Percentiles rank a stretch among this genome's conserved stretches.
phyloP scores from a whole-genome alignment of 1,140 invertebrate genomes.

The Formica exsecta region DNA sequence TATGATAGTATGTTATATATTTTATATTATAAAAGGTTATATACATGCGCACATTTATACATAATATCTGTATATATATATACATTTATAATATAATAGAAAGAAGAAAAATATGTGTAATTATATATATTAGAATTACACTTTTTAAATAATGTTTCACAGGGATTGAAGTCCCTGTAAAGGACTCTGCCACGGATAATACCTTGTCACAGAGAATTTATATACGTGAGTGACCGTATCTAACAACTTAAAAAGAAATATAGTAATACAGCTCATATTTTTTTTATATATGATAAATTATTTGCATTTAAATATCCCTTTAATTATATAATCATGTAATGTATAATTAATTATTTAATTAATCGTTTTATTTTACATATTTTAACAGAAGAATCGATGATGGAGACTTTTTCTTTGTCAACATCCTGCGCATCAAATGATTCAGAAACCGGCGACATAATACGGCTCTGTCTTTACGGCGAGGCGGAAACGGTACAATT shows the following conservation, averaged over 20 bases:
- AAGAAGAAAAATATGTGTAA: too few species aligned
- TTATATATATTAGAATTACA: too few species aligned
- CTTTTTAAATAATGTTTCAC: constrained; percentile 22
- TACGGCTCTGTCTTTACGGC: constrained; percentile 76
- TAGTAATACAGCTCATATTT: not conserved
- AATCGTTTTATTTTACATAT: not conserved
- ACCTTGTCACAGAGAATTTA: not conserved
- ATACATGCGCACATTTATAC: too few species aligned
- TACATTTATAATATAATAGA: too few species aligned
- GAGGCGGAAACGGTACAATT: constrained; percentile 68
- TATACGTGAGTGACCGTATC: constrained; percentile 1
- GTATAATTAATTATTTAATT: not conserved
- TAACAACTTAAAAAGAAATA: not conserved
- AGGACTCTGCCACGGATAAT: not conserved
- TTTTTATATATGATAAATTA: not conserved
- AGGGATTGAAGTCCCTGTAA: constrained; percentile 19
- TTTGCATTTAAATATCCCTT: not conserved
- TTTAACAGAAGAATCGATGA: constrained; percentile 29
- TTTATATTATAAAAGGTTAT: too few species aligned
- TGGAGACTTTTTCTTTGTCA: not conserved
- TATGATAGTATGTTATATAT: not conserved
- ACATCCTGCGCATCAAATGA: not conserved
- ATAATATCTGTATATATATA: too few species aligned
- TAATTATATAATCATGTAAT: not conserved
- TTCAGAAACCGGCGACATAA: constrained; percentile 12